Base-by-base conservation (phyloP, 2,113 vertebrate genomes). In the Spheniscus mendiculus region DNA sequence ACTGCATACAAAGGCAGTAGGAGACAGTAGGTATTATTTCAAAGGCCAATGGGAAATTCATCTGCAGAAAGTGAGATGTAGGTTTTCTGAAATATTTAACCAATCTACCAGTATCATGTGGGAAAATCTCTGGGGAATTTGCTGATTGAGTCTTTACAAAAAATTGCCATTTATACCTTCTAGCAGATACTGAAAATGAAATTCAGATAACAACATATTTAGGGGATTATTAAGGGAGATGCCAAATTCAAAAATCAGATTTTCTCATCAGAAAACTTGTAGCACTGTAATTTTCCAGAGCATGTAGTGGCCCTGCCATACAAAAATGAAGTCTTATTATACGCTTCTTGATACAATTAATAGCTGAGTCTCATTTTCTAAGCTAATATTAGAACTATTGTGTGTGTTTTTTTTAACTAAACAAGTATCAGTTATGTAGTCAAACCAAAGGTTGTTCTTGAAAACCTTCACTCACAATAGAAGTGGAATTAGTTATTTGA, bases 181-280 rank as follows among this genome's bases (percentile, higher is more conserved):
- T 85, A 73, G 45, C 61, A 94, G 88, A 83, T 47, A 77, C 22
- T 81, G 71, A 90, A 94, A 94, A 83, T 92, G 80, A 95, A 95
- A 93, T 81, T 83, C 44, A 90, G 81, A 79, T 82, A 61, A 65
- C 29, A 32, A 10, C 8, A 49, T 62, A 74, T 78, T 40, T 63
- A 72, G 81, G 91, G 89, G 83, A 45, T 82, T 91, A 72, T 85
- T 85, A 76, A 91, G 92, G 90, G 93, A 92, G 50, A 86, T 77
- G 6, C 74, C 84, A 65, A 93, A 56, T 73, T 73, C 1, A 88
- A 80, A 87, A 80, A 93, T 83, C 66, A 49, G 36, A 52, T 88
- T 80, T 77, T 80, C 42, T 93, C 20, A 80, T 70, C 78, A 88
- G 78, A 80, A 66, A 44, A 65, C 40, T 59, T 8, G 5, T 21